A percentile compares a stretch with the other conserved stretches of the same genome.
phyloP scores from a whole-genome alignment of 2,888 invertebrate species.

The Sylvicola cinctus region DNA sequence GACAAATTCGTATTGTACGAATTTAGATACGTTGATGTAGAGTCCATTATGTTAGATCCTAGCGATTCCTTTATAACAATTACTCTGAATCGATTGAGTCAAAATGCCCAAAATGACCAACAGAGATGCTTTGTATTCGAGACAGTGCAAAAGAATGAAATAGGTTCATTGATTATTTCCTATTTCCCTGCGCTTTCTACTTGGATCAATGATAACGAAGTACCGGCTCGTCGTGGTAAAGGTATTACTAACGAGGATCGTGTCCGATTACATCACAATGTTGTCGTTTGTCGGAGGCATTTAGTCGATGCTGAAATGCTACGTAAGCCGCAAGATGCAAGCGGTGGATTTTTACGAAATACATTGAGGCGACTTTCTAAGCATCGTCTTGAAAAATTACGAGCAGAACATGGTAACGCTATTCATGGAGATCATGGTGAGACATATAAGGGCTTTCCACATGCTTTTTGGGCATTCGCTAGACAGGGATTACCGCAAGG shows the following conservation, averaged over 20 bases:
- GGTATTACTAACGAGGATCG: slow-evolving; percentile 76
- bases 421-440: slow-evolving; percentile 46
- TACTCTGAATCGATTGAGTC: slow-evolving; percentile 48
- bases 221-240: slow-evolving; percentile 36
- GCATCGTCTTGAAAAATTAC: slow-evolving; percentile 57
- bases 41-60: slow-evolving; percentile 76
- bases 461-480: slow-evolving; percentile 80
- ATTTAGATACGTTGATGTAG: slow-evolving; percentile 76
- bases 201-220: slow-evolving; percentile 57
- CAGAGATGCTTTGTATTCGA: slow-evolving; percentile 87
- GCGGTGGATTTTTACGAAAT: slow-evolving; percentile 72
- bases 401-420: slow-evolving; percentile 41
- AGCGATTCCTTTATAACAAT: slow-evolving; percentile 84
- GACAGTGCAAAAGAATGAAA: slow-evolving; percentile 73
- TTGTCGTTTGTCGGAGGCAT: slow-evolving; percentile 62
- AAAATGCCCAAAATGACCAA: slow-evolving; percentile 13
- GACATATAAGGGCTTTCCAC: slow-evolving; percentile 69
- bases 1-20: slow-evolving; percentile 84
- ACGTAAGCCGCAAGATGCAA: slow-evolving; percentile 61
- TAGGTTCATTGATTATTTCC: slow-evolving; percentile 78
- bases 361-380: slow-evolving; percentile 73
- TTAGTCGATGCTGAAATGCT: slow-evolving; percentile 67
- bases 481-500: slow-evolving; percentile 61
- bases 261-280: slow-evolving; percentile 66
- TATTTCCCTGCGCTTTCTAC: slow-evolving; percentile 72